Conservation (phyloP, 2,113 vertebrate genomes). For the Peromyscus californicus region DNA sequence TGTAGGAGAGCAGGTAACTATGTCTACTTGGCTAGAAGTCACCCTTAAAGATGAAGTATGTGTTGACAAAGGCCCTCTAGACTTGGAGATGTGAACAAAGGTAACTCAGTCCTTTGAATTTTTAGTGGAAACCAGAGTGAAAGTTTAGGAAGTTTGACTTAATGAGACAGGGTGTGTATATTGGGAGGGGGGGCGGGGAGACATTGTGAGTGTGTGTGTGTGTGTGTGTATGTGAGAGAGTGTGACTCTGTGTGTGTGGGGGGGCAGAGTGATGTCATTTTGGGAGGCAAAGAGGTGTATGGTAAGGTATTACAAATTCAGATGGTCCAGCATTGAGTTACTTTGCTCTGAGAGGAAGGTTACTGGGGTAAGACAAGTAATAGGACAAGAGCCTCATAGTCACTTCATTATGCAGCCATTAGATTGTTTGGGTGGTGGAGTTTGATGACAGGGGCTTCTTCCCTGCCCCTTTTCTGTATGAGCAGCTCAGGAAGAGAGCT, state of each 20-base stretch:
- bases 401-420: conserved; percentile 41
- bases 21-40: conserved; percentile 56
- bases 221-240: neutral
- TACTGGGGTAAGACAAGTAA: neutral
- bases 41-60: conserved; percentile 40
- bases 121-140: conserved; percentile 59
- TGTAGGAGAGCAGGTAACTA: conserved; percentile 67
- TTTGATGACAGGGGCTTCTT: conserved; percentile 39
- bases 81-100: conserved; percentile 7
- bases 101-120: conserved; percentile 44
- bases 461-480: conserved; percentile 8
- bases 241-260: neutral
- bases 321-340: neutral
- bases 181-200: neutral
- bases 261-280: neutral
- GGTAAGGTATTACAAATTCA: conserved; percentile 41
- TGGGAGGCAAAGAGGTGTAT: neutral
- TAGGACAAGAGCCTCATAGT: neutral
- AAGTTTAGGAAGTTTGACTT: conserved; percentile 50
- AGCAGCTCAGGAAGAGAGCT: neutral
- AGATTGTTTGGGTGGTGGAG: conserved; percentile 41
- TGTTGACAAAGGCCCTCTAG: conserved; percentile 45
- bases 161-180: neutral
- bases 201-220: neutral
- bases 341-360: neutral